phyloP scores from a whole-genome alignment of 1,140 invertebrate genomes.

The Chironomus striatipennis region DNA sequence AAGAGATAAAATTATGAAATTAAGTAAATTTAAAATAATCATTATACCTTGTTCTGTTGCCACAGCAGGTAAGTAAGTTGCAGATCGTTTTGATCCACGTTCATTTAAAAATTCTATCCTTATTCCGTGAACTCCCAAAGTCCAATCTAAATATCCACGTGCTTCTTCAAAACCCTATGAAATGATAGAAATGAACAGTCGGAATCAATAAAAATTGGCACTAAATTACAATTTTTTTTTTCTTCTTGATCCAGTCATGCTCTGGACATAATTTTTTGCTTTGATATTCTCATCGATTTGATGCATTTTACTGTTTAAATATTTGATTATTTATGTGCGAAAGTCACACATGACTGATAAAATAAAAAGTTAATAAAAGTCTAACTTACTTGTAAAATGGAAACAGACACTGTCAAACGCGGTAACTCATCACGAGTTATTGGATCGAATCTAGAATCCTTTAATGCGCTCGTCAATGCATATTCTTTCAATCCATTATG shows the following conservation, averaged over 20 bases:
- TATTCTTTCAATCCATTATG: conserved; percentile 88
- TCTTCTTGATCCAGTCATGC: no score
- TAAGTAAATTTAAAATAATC: not conserved
- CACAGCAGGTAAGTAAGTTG: conserved; percentile 96
- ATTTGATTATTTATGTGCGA: no score
- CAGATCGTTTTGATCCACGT: conserved; percentile 87
- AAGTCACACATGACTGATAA: not conserved
- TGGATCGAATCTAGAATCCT: conserved; percentile 94
- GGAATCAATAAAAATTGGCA: not conserved
- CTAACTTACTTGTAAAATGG: conserved; percentile 57
- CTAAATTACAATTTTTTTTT: no score
- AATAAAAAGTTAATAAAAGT: not conserved
- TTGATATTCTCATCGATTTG: not conserved
- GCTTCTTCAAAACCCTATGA: conserved; percentile 80
- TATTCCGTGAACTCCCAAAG: conserved; percentile 94
- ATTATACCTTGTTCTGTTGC: conserved; percentile 87
- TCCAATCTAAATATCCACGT: conserved; percentile 92
- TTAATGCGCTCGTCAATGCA: conserved; percentile 94
- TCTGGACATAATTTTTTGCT: no score
- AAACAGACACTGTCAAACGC: conserved; percentile 88
- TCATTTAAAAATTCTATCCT: conserved; percentile 96
- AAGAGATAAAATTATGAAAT: conserved; percentile 1
- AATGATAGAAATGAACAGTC: not conserved
- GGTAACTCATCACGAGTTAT: conserved; percentile 90
- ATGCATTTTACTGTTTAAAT: not conserved